A percentile compares a stretch with the other conserved stretches of the same genome.
These are phyloP conservation scores for Salmo trutta DNA, from an alignment of 2,797 vertebrate genomes.

Conservation along the genomic window DNA sequence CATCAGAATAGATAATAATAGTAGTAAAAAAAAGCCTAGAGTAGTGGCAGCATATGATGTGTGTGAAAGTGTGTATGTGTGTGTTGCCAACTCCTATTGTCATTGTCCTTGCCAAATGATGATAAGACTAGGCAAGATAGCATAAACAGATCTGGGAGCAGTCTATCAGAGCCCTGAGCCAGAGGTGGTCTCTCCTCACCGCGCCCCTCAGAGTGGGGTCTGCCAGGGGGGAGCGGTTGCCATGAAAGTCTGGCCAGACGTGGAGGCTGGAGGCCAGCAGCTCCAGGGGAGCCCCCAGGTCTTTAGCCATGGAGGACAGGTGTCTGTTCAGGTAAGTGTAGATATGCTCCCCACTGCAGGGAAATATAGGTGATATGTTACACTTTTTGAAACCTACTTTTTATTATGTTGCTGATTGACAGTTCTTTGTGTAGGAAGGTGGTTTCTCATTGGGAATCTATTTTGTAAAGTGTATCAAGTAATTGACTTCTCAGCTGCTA, in stretches of 20 bases:
- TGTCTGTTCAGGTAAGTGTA: slow-evolving; percentile 89
- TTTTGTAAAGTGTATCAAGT: neutral
- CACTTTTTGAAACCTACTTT: neutral
- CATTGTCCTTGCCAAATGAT: neutral
- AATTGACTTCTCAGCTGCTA: neutral
- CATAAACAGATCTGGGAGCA: too few relatives aligned
- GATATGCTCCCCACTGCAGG: slow-evolving; percentile 77
- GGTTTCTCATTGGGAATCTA: neutral
- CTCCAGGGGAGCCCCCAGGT: slow-evolving; percentile 75
- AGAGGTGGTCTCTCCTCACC: slow-evolving; percentile 78
- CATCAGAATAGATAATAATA: too few relatives aligned
- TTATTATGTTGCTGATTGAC: neutral
- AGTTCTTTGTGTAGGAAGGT: neutral
- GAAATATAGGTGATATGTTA: slow-evolving; percentile 27
- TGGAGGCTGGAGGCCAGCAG: slow-evolving; percentile 89
- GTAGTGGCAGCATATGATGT: too few relatives aligned
- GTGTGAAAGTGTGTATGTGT: too few relatives aligned
- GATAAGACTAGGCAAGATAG: neutral
- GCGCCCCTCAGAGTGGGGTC: slow-evolving; percentile 92
- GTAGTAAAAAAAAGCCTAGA: too few relatives aligned
- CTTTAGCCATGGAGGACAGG: slow-evolving; percentile 81
- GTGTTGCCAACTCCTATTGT: neutral
- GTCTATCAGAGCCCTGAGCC: too few relatives aligned
- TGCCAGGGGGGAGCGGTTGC: slow-evolving; percentile 94
- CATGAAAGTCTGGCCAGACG: slow-evolving; percentile 97